These are phyloP conservation scores for Scaptomyza hsui DNA, from an alignment of 1,140 invertebrate species.

Conservation along the genomic window DNA sequence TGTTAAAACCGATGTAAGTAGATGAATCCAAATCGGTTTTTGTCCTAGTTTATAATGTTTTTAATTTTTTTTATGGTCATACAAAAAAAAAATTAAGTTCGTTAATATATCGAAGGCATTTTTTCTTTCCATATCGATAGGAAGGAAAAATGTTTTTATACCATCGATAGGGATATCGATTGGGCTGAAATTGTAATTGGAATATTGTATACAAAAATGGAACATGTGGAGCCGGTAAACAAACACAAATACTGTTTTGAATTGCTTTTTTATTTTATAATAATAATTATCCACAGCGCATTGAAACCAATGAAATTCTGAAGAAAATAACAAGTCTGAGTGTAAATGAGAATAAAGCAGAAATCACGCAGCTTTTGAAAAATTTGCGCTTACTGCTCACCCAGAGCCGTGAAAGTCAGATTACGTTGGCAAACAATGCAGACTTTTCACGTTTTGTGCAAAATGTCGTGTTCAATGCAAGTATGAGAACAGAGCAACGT, in stretches of 20 bases:
- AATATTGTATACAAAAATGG: slow-evolving; percentile 43
- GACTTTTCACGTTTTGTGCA: slow-evolving; percentile 49
- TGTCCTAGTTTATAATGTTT: too few relatives aligned
- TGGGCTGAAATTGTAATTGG: background rate
- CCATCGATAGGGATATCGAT: slow-evolving; percentile 5
- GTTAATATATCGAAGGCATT: background rate
- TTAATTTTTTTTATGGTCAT: too few relatives aligned
- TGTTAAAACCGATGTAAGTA: too few relatives aligned
- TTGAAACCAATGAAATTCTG: slow-evolving; percentile 29
- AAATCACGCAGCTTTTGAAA: slow-evolving; percentile 40
- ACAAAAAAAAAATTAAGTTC: too few relatives aligned
- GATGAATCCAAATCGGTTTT: too few relatives aligned
- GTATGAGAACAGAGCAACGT: slow-evolving; percentile 38
- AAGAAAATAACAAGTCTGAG: slow-evolving; percentile 11
- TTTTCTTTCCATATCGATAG: background rate
- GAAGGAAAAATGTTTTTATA: too few relatives aligned
- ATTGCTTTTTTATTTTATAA: background rate
- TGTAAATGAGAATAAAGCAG: slow-evolving; percentile 26
- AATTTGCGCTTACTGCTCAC: slow-evolving; percentile 50
- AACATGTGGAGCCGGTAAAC: slow-evolving; percentile 50
- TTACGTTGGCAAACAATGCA: slow-evolving; percentile 32
- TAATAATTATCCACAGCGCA: slow-evolving; percentile 18
- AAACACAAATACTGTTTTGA: slow-evolving; percentile 18
- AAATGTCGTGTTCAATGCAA: slow-evolving; percentile 49
- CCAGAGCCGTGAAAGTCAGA: slow-evolving; percentile 35